Percentiles rank a stretch among this genome's conserved stretches.
Conservation (phyloP, 2,113 vertebrate genomes). For the Enhydra lutris region DNA sequence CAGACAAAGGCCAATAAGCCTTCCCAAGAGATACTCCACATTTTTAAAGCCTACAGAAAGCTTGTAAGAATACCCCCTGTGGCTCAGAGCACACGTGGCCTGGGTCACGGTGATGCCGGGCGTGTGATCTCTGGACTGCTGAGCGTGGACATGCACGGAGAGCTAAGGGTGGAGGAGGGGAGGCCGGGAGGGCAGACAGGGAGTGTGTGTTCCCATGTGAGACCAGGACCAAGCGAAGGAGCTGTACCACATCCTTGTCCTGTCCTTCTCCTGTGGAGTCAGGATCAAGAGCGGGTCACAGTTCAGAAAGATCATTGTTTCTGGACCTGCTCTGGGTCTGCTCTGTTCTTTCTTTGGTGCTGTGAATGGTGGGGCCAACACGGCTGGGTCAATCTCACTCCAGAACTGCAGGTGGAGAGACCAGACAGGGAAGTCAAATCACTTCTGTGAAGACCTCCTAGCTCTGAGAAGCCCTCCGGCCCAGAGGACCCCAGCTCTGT, state of each 20-base stretch:
- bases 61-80: rapidly evolving
- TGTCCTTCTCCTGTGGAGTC: rapidly evolving
- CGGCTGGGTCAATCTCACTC: rapidly evolving
- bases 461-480: not conserved
- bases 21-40: rapidly evolving
- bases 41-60: too few species aligned
- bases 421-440: rapidly evolving
- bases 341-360: not conserved
- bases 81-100: rapidly evolving
- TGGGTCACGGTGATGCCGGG: rapidly evolving
- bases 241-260: rapidly evolving
- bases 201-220: rapidly evolving
- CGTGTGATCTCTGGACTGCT: rapidly evolving
- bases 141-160: rapidly evolving
- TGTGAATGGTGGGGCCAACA: rapidly evolving
- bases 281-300: not conserved
- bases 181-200: rapidly evolving
- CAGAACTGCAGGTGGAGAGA: too few species aligned
- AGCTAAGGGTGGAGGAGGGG: rapidly evolving
- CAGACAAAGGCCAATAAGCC: not conserved
- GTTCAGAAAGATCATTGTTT: not conserved
- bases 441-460: not conserved
- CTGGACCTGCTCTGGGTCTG: rapidly evolving
- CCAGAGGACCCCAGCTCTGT: too few species aligned
- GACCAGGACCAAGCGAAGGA: too few species aligned